Evolutionary conservation across 1,140 invertebrate genomes (phyloP), one percentile per base, ranked within the genome.

Genomic region (Stegodyphus mimosarum): DNA sequence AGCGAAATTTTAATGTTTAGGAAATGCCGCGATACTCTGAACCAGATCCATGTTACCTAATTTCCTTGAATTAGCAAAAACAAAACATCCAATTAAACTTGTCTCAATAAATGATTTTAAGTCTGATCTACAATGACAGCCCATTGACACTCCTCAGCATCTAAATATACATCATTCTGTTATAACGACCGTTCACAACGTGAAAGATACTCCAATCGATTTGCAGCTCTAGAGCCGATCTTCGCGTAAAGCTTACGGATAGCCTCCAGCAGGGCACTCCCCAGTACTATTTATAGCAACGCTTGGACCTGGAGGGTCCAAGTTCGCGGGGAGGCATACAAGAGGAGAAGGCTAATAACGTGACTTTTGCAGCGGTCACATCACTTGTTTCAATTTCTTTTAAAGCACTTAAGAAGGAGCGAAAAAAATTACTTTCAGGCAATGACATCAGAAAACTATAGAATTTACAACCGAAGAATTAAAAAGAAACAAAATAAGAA

Each of bases 201-300:
- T 79, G 64, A 33, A 79, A 70, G 63, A 70, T 79, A 79, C 64
- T 70, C 33, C 67, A 67, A 80, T 80, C 78, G 78, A 80, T 80
- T 80, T 69, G 9, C 15, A 60, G 13, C 15, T 49, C 51, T 33
- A 18, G 49, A 50, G 6, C 5, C 15, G 5, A 80, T 80, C 67
- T 71, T 69, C 49, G 50, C 64, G 15, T 49, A 50, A 50, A 50
- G 76, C n/a, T 52, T 78, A 51, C 52, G 76, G 50, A 50, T 69
- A 78, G 51, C 17, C 10, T 67, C 60, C 64, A 52, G 64, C 64
- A 69, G 76, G 63, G 63, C n/a, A 33, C 60, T 60, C 55, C 52
- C 17, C 48, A 66, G 15, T 60, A 11, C 78, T 80, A 80, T 80
- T 80, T 80, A 71, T 80, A 80, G 78, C 53, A 78, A 80, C 78